Conservation (phyloP, 2,888 invertebrate genomes). For the Meandrusa payeni region DNA sequence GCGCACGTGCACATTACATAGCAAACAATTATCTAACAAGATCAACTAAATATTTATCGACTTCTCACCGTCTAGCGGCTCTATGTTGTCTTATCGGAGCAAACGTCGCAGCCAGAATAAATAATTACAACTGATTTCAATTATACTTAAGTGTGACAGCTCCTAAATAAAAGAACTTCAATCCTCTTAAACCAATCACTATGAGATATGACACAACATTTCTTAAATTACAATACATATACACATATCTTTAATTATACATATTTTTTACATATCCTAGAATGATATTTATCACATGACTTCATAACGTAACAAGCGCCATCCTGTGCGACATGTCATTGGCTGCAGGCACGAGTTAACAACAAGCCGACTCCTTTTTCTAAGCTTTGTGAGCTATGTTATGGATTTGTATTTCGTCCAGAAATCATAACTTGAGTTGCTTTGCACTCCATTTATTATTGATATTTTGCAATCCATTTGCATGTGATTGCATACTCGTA, state of each 20-base stretch:
- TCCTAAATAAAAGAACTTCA: constrained; percentile 7
- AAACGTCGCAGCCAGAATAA: too few relatives aligned
- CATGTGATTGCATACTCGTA: background rate
- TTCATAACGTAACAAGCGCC: constrained; percentile 46
- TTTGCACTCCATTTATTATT: constrained; percentile 1
- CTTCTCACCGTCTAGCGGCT: too few relatives aligned
- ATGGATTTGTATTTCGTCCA: too few relatives aligned
- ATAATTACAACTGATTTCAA: background rate
- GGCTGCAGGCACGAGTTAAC: constrained; percentile 35
- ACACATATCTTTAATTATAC: constrained; percentile 44
- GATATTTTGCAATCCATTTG: background rate
- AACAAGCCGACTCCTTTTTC: constrained; percentile 58
- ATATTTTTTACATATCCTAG: constrained; percentile 50
- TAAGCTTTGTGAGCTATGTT: constrained; percentile 66
- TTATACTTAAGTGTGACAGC: background rate
- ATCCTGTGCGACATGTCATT: background rate
- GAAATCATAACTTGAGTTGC: too few relatives aligned
- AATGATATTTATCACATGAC: constrained; percentile 65
- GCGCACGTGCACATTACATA: too few relatives aligned
- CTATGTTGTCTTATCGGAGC: too few relatives aligned
- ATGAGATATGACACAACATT: constrained; percentile 54
- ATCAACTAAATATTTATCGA: too few relatives aligned
- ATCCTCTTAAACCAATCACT: constrained; percentile 27
- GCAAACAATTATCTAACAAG: too few relatives aligned
- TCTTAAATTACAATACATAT: constrained; percentile 55